Evolutionary conservation across 2,113 vertebrate species (phyloP), one percentile per base, ranked within the genome.

Genomic region (Phalacrocorax brasilianus): DNA sequence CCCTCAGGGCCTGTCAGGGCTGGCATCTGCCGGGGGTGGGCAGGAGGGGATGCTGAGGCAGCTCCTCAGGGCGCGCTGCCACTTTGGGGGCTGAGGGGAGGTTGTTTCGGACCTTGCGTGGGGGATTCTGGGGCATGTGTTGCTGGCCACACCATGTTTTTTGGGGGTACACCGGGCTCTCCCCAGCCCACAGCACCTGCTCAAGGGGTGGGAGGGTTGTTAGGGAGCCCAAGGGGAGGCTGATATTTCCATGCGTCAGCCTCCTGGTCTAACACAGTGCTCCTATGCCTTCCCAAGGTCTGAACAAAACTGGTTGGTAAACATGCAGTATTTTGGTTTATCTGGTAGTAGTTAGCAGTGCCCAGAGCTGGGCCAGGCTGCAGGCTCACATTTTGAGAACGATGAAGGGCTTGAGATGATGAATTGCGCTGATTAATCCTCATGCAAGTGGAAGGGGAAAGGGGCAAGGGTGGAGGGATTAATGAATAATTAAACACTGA

Each of bases 251-350:
- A 3, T 12, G 19, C 8, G 3, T 26, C 50, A 47, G 44, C 19
- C 27, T 38, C 28, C 26, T 24, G 45, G 20, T 32, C 33, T 70
- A n/a, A n/a, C 1, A 10, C 18, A 4, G 56, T 2, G 10, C 55
- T 73, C 9, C 44, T 33, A 1, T 0, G 0, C 52, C 35, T 58
- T 33, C 30, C 52, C 0, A 0, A 44, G 32, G 30, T 30, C 58
- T 56, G 52, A 59, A 72, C 44, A 53, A 47, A 50, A 28, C 17
- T 0, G 0, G 28, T 4, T 38, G 27, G 24, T 12, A 30, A 66
- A 45, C 12, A 3, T 1, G 5, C 1, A 26, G 49, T 66, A 40
- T 68, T 58, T 75, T 20, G 70, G 21, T 8, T 71, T n/a, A 15
- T 85, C 19, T 72, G 81, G 42, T 44, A 50, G 15, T 53, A 75